Evolutionary conservation across 2,797 vertebrate species (phyloP).

Genomic region (Acrossocheilus wenchowensis): DNA sequence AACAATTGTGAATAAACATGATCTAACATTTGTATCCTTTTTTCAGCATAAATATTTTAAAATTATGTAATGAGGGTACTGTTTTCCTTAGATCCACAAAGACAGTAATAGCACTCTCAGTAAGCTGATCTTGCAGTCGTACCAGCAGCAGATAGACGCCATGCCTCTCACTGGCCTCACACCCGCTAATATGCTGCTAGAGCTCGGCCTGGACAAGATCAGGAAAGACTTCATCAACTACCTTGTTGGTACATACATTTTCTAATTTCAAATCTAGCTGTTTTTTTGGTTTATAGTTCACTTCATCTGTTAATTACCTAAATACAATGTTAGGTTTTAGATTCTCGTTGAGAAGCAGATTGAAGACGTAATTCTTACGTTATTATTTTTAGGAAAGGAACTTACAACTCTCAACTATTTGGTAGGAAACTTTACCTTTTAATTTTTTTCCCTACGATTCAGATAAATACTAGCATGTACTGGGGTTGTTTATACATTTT

Average conservation of each 20-base stretch:
- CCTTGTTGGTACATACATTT: conserved; percentile 70
- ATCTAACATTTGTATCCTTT: not conserved
- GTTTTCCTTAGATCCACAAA: conserved; percentile 84
- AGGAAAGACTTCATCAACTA: conserved; percentile 96
- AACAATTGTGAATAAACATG: not conserved
- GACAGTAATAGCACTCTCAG: conserved; percentile 91
- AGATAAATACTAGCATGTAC: not conserved
- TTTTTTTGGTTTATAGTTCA: conserved; percentile 1
- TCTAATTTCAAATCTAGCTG: not conserved
- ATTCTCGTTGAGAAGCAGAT: not conserved
- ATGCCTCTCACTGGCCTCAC: conserved; percentile 83
- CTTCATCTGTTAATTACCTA: not conserved
- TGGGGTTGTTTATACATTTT: conserved; percentile 30
- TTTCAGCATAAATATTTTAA: not conserved
- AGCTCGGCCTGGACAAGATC: conserved; percentile 95
- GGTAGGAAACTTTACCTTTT: conserved; percentile 76
- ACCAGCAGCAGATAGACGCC: conserved; percentile 81
- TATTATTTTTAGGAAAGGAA: conserved; percentile 82
- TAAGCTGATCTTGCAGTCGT: conserved; percentile 91
- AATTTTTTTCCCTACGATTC: not conserved
- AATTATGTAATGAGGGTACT: not conserved
- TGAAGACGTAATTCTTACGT: not conserved
- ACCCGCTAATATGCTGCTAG: conserved; percentile 90
- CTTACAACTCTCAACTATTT: conserved; percentile 90
- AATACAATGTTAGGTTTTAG: not conserved